Evolutionary conservation across 2,888 invertebrate genomes (phyloP).

Genomic region (Ophraella communa): DNA sequence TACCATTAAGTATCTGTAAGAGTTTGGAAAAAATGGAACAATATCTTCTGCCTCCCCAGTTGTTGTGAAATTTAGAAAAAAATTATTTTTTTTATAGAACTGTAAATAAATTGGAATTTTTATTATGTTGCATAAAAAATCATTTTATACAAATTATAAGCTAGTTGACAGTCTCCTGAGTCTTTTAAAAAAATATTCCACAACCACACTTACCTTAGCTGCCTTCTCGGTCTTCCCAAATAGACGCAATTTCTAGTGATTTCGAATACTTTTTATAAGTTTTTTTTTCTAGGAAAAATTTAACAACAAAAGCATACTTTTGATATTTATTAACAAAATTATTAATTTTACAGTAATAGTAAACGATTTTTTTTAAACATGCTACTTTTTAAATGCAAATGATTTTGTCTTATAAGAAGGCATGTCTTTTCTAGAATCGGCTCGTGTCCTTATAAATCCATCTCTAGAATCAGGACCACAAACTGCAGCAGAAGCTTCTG

Average conservation of each 20-base stretch:
- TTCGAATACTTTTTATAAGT: neutral
- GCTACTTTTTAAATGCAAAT: slow-evolving; percentile 1
- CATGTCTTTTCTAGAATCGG: neutral
- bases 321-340: slow-evolving; percentile 1
- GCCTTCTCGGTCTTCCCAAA: neutral
- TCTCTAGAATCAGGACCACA: slow-evolving; percentile 17
- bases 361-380: neutral
- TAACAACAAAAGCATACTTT: slow-evolving; percentile 1
- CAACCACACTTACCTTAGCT: neutral
- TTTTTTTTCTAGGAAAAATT: neutral
- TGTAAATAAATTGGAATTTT: neutral
- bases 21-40: slow-evolving; percentile 1
- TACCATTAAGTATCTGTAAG: neutral
- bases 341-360: slow-evolving; percentile 1
- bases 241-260: neutral
- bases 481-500: slow-evolving; percentile 15
- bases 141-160: slow-evolving; percentile 1
- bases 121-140: slow-evolving; percentile 1
- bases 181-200: slow-evolving; percentile 1
- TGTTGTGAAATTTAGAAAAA: slow-evolving; percentile 1
- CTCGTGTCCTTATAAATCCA: slow-evolving; percentile 16
- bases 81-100: neutral
- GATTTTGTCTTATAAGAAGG: neutral
- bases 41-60: slow-evolving; percentile 3
- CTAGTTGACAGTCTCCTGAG: neutral